phyloP scores from a whole-genome alignment of 2,888 invertebrate genomes.

The Hypselothyrea guttata region DNA sequence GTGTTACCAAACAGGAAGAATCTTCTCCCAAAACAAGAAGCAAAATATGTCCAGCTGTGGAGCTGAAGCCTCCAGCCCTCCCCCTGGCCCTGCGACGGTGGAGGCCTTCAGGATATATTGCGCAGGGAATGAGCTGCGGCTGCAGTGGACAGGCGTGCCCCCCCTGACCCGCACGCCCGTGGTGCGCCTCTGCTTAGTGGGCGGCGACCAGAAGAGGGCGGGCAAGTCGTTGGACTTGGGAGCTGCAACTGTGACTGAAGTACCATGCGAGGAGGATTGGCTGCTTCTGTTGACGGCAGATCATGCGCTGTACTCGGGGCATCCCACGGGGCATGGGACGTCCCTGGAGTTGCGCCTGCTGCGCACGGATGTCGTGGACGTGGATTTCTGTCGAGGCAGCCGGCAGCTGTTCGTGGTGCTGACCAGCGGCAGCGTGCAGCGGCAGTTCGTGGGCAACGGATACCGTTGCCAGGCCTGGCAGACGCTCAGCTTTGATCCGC shows the following conservation, averaged over 20 bases:
- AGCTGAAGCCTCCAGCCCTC: conserved; percentile 1
- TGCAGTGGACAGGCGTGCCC: conserved; percentile 66
- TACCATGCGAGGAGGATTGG: conserved; percentile 24
- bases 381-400: conserved; percentile 67
- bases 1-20: conserved; percentile 60
- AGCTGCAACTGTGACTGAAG: not conserved
- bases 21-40: conserved; percentile 25
- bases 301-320: conserved; percentile 55
- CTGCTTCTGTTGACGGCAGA: conserved; percentile 66
- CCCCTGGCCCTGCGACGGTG: too few relatives aligned
- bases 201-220: conserved; percentile 1
- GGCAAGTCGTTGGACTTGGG: not conserved
- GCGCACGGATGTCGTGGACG: conserved; percentile 63
- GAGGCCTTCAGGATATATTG: conserved; percentile 64
- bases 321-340: conserved; percentile 6
- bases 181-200: conserved; percentile 55
- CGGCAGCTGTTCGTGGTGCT: conserved; percentile 67
- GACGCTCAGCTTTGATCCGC: conserved; percentile 77
- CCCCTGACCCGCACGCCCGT: conserved; percentile 63
- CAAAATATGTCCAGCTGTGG: conserved; percentile 28
- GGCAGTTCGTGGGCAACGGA: conserved; percentile 41
- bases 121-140: conserved; percentile 50
- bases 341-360: conserved; percentile 54
- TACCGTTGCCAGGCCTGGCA: conserved; percentile 64
- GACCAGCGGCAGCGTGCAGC: conserved; percentile 40